These are phyloP conservation scores for Akabosia matsudoensis DNA, from an alignment of 1,140 invertebrate genomes.

Conservation along the genomic window DNA sequence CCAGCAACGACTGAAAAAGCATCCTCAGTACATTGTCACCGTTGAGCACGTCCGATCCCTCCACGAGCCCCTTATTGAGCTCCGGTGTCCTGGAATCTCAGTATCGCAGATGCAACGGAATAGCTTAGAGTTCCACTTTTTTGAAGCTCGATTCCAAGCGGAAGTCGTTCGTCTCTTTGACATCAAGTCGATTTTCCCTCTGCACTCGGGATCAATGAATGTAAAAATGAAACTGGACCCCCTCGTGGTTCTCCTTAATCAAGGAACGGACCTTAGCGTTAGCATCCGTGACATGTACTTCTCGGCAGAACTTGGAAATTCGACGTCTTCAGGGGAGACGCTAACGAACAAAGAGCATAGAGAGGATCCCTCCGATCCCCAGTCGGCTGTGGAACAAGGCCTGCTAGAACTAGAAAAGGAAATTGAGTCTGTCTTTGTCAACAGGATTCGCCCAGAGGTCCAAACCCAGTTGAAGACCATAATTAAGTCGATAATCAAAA, in stretches of 20 bases:
- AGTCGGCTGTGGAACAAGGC: not conserved
- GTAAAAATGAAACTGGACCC: conserved; percentile 42
- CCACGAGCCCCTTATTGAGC: conserved; percentile 41
- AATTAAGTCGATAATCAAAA: conserved; percentile 23
- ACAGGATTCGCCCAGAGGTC: conserved; percentile 41
- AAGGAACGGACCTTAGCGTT: conserved; percentile 13
- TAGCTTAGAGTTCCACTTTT: conserved; percentile 36
- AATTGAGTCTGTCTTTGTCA: conserved; percentile 39
- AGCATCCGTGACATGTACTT: conserved; percentile 22
- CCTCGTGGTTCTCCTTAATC: conserved; percentile 36
- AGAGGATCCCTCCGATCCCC: conserved; percentile 25
- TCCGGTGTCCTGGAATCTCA: conserved; percentile 32
- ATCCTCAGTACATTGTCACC: conserved; percentile 43
- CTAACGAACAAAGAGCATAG: conserved; percentile 40
- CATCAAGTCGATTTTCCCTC: conserved; percentile 44
- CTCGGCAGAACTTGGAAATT: not conserved
- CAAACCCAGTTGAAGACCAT: conserved; percentile 40
- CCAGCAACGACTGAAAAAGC: conserved; percentile 41
- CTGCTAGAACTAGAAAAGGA: conserved; percentile 40
- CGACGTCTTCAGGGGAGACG: not conserved
- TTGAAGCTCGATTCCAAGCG: conserved; percentile 33
- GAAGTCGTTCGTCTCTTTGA: conserved; percentile 44
- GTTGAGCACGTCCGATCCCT: conserved; percentile 34
- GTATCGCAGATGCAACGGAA: conserved; percentile 1
- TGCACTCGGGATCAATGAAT: conserved; percentile 36